These are phyloP conservation scores for Hormiphora californensis DNA, from an alignment of 37 sponge, comb jelly and placozoan species.

Conservation along the genomic window DNA sequence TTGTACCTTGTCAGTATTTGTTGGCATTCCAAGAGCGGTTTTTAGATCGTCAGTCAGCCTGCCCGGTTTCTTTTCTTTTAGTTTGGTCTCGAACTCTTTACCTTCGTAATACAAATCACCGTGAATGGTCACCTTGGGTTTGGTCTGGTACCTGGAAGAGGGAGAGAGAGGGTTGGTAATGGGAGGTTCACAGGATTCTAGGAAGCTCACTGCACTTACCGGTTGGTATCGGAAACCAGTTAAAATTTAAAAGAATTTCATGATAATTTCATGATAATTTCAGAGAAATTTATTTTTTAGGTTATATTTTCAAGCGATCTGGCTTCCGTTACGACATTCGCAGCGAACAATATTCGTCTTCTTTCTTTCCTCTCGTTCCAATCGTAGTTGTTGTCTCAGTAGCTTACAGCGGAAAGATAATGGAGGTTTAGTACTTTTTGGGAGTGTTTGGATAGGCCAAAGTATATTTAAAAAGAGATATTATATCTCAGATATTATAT, in stretches of 20 bases:
- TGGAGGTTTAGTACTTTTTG: too few species aligned
- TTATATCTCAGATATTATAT: too few species aligned
- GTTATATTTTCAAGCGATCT: neutral
- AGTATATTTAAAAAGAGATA: too few species aligned
- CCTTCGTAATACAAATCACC: constrained; percentile 97
- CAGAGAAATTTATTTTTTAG: neutral
- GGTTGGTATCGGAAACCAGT: too few species aligned
- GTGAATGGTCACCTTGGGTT: constrained; percentile 86
- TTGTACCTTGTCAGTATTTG: constrained; percentile 54
- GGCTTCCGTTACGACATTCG: too few species aligned
- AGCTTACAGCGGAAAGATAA: too few species aligned
- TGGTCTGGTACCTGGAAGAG: constrained; percentile 86
- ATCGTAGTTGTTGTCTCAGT: too few species aligned
- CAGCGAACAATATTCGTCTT: too few species aligned
- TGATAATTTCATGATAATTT: neutral
- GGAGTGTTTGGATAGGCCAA: too few species aligned
- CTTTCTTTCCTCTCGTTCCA: too few species aligned
- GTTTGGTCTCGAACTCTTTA: constrained; percentile 92
- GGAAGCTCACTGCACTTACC: too few species aligned
- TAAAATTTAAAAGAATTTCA: neutral
- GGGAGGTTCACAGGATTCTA: neutral
- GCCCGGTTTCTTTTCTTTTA: constrained; percentile 91
- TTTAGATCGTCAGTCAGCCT: constrained; percentile 85
- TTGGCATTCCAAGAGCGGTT: constrained; percentile 89
- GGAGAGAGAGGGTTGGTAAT: neutral